Base-by-base conservation (phyloP, 2,113 vertebrate species). In the Oxyura jamaicensis region DNA sequence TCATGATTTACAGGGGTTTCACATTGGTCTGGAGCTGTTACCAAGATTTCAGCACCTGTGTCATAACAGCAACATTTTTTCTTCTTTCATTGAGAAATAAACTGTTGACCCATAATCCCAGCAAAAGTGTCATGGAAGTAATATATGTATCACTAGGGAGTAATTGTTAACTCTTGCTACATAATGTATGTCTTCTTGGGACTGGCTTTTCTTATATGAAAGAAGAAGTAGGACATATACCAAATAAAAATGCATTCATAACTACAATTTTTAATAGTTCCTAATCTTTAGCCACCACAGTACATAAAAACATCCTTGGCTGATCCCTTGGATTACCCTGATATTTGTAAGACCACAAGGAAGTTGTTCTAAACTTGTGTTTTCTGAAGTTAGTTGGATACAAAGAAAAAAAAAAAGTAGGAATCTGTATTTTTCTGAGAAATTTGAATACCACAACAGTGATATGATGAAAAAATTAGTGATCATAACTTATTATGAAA, bases 101-200 rank as follows among this genome's bases (percentile, higher is more conserved):
- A 1, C 52, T 36, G 46, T 83, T 86, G 88, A 93, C 48, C 80
- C 74, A 93, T 72, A 73, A 89, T 73, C 73, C 0, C 1, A 94
- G 44, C 35, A 88, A 86, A 92, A 69, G 39, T 65, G 52, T 75
- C 3, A 0, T 65, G 39, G 60, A 91, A 41, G 56, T 86, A 86
- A 79, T 78, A 13, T 75, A 84, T 44, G 28, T 60, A 95, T 81
- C 80, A 91, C 66, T 36, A 58, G 88, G 90, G 92, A 94, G 88
- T 84, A 91, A 90, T 86, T 90, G 65, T 74, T 94, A 94, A 83
- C 23, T 91, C 73, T 81, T 86, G 52, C 33, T 75, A 15, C 55
- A 44, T 72, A 81, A 88, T 91, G 90, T 86, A 90, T 76, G 66
- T 90, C 52, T 88, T 90, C 83, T 60, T 92, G 48, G 14, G 90